Conservation (phyloP, 1,140 invertebrate genomes). For the Dendrolimus kikuchii region DNA sequence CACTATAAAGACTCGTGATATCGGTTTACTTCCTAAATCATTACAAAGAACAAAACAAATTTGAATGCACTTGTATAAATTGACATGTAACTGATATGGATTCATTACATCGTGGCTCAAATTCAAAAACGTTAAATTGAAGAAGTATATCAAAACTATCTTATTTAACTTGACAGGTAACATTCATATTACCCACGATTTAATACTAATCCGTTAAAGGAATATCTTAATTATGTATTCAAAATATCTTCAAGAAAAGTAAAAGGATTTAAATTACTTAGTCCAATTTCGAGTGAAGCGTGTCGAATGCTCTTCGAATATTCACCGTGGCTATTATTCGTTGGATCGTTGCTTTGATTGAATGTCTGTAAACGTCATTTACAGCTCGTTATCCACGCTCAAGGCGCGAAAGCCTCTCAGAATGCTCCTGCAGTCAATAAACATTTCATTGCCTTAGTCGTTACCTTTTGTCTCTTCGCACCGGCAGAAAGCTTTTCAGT, state of each 20-base stretch:
- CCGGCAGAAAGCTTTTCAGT: background rate
- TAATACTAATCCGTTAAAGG: no score
- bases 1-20: no score
- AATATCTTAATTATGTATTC: background rate
- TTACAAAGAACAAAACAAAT: no score
- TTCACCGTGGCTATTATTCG: constrained; percentile 23
- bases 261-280: constrained; percentile 11
- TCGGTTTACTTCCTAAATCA: no score
- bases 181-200: no score
- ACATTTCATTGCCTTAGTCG: constrained; percentile 36
- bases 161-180: no score
- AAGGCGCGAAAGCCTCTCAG: constrained; percentile 23
- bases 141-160: no score
- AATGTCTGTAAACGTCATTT: constrained; percentile 51
- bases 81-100: no score
- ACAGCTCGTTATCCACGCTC: constrained; percentile 50
- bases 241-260: background rate
- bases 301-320: constrained; percentile 7
- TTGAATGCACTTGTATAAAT: no score
- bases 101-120: no score
- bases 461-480: constrained; percentile 23
- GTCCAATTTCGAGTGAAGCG: constrained; percentile 11
- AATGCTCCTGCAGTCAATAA: constrained; percentile 41
- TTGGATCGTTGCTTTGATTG: constrained; percentile 48
- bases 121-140: no score